phyloP scores from a whole-genome alignment of 2,888 invertebrate species.

The Atherix ibis region DNA sequence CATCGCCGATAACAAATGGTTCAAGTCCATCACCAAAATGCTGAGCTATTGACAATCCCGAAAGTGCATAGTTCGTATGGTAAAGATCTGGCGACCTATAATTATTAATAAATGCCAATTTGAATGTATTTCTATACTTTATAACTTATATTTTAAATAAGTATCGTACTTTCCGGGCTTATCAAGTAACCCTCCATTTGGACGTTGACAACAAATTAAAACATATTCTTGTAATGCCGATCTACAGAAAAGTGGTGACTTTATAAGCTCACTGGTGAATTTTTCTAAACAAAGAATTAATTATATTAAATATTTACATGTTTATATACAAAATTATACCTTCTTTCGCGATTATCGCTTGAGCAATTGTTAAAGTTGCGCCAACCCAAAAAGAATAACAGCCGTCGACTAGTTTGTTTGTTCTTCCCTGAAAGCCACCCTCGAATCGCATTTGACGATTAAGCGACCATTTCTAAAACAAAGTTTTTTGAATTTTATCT shows the following conservation, averaged over 20 bases:
- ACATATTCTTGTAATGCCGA: conserved; percentile 89
- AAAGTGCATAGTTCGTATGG: conserved; percentile 92
- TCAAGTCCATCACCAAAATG: conserved; percentile 37
- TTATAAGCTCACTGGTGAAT: neutral
- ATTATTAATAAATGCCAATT: conserved; percentile 13
- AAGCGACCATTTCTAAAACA: conserved; percentile 61
- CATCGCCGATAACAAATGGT: conserved; percentile 45
- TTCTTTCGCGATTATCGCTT: conserved; percentile 48
- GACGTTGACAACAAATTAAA: conserved; percentile 78
- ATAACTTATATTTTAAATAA: too few relatives aligned
- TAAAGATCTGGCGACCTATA: conserved; percentile 76
- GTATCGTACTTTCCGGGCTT: conserved; percentile 82
- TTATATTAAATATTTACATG: neutral
- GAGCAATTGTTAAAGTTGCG: conserved; percentile 75
- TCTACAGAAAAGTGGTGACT: conserved; percentile 52
- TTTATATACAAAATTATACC: conserved; percentile 16
- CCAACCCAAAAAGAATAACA: conserved; percentile 99
- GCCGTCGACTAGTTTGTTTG: conserved; percentile 95
- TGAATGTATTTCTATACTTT: too few relatives aligned
- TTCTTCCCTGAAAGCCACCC: conserved; percentile 94
- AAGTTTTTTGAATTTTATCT: conserved; percentile 8
- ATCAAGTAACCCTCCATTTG: conserved; percentile 80
- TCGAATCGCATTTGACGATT: conserved; percentile 86
- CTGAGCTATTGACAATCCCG: conserved; percentile 89
- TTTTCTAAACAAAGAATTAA: neutral